phyloP scores from a whole-genome alignment of 53 echinoderm and acorn worm genomes.

The Holothuria scabra region DNA sequence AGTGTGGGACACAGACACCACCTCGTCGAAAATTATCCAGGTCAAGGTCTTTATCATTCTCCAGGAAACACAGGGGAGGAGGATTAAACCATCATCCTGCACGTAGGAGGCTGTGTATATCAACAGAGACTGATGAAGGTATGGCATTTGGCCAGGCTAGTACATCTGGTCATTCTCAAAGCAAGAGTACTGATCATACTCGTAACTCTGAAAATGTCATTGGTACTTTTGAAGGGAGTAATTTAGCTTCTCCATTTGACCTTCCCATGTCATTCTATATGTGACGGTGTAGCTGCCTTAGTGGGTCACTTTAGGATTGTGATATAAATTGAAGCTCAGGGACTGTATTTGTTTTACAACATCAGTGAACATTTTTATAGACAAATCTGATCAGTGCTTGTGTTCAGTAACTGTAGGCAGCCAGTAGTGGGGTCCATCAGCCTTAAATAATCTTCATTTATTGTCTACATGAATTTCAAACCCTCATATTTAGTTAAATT shows the following conservation, averaged over 20 bases:
- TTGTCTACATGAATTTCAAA: too few relatives aligned
- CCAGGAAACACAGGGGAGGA: neutral
- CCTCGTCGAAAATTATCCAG: neutral
- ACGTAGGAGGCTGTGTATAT: slow-evolving; percentile 32
- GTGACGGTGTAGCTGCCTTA: neutral
- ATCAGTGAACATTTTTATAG: too few relatives aligned
- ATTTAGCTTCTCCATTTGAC: slow-evolving; percentile 37
- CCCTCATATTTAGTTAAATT: too few relatives aligned
- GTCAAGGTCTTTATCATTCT: neutral
- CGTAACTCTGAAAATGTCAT: neutral
- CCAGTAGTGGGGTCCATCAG: too few relatives aligned
- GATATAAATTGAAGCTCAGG: too few relatives aligned
- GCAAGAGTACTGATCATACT: neutral
- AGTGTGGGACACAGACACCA: slow-evolving; percentile 44
- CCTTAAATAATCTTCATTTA: too few relatives aligned
- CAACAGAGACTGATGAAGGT: neutral
- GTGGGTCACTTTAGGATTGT: too few relatives aligned
- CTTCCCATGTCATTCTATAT: slow-evolving; percentile 48
- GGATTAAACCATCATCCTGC: slow-evolving; percentile 9
- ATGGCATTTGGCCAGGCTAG: neutral
- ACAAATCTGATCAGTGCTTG: too few relatives aligned
- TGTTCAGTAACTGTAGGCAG: too few relatives aligned
- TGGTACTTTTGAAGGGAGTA: slow-evolving; percentile 29
- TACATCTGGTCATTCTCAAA: neutral
- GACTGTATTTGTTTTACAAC: too few relatives aligned